Conservation (phyloP, 1,140 invertebrate genomes). For the Druon quercuslanigerum region DNA sequence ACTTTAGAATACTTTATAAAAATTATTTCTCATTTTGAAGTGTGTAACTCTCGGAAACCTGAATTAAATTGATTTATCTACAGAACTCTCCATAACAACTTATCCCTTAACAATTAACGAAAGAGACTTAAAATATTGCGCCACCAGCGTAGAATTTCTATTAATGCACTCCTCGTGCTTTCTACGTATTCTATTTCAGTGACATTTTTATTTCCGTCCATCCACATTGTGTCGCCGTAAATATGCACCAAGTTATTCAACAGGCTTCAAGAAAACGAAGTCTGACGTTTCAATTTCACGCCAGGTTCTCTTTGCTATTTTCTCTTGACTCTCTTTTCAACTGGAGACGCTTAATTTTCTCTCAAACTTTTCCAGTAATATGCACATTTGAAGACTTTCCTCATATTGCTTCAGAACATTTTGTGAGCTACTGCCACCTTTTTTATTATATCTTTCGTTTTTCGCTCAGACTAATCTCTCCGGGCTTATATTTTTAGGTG, state of each 20-base stretch:
- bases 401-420: background rate
- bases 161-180: too few species aligned
- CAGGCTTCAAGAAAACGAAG: background rate
- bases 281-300: conserved; percentile 30
- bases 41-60: too few species aligned
- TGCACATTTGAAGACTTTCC: background rate
- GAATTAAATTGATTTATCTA: too few species aligned
- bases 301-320: conserved; percentile 7
- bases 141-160: too few species aligned
- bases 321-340: background rate
- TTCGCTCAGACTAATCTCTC: too few species aligned
- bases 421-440: background rate
- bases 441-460: background rate
- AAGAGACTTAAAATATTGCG: too few species aligned
- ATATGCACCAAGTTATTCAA: background rate
- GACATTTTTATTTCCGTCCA: background rate
- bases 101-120: too few species aligned
- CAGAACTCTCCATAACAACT: too few species aligned
- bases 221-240: conserved; percentile 1
- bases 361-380: background rate
- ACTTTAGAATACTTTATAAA: too few species aligned
- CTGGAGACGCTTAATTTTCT: conserved; percentile 13
- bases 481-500: too few species aligned
- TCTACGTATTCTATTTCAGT: too few species aligned
- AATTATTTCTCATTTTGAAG: too few species aligned